A percentile compares a stretch with the other conserved stretches of the same genome.
Evolutionary conservation across 2,113 vertebrate genomes (phyloP).

Genomic region (Podarcis cretensis): DNA sequence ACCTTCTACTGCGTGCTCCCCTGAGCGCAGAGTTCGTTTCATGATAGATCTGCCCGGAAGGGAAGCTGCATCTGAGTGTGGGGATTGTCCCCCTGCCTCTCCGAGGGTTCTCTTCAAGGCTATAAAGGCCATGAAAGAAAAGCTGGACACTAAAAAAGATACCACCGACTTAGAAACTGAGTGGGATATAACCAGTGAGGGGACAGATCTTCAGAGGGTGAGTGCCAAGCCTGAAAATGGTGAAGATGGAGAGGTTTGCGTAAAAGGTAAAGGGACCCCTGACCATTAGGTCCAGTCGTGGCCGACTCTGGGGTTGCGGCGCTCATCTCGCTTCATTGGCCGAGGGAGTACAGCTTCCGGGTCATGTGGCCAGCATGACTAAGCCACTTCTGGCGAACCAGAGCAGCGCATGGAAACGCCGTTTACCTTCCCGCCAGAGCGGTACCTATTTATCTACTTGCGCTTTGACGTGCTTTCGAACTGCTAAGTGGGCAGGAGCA

Average conservation of each 20-base stretch:
- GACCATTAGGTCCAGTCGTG: too few species aligned
- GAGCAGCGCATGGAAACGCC: too few species aligned
- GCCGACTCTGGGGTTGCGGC: too few species aligned
- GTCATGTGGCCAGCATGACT: too few species aligned
- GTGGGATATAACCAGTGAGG: slow-evolving; percentile 22
- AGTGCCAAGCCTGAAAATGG: slow-evolving; percentile 46
- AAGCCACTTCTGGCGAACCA: too few species aligned
- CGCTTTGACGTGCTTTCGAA: too few species aligned
- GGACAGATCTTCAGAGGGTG: slow-evolving; percentile 46
- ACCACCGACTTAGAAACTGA: slow-evolving; percentile 38
- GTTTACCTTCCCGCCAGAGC: too few species aligned
- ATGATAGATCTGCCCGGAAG: slow-evolving; percentile 29
- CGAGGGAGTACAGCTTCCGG: too few species aligned
- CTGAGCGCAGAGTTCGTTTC: slow-evolving; percentile 44
- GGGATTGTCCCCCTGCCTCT: slow-evolving; percentile 46
- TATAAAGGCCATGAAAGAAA: slow-evolving; percentile 63
- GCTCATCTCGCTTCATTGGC: too few species aligned
- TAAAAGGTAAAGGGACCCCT: too few species aligned
- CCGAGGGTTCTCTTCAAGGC: slow-evolving; percentile 55
- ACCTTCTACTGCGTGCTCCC: neutral
- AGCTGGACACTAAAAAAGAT: slow-evolving; percentile 55
- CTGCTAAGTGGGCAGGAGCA: too few species aligned
- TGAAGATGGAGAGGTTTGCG: neutral
- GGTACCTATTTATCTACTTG: too few species aligned
- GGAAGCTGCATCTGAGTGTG: slow-evolving; percentile 38